phyloP scores from a whole-genome alignment of 1,140 invertebrate species.

The Drosophila tristis region DNA sequence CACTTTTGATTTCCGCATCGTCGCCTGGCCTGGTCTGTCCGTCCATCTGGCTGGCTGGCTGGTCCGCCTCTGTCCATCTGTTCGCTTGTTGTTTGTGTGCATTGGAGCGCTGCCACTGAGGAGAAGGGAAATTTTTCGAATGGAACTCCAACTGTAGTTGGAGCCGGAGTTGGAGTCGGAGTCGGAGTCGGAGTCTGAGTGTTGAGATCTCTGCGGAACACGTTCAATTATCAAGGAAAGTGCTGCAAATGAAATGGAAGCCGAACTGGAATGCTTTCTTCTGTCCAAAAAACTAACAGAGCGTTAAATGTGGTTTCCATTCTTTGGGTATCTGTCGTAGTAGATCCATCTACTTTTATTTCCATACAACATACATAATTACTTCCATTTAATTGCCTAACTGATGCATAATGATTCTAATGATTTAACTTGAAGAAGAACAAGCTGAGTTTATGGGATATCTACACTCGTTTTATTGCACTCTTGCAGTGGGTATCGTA shows the following conservation, averaged over 20 bases:
- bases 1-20: constrained; percentile 76
- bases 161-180: constrained; percentile 14
- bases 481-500: too few species aligned
- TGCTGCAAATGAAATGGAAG: constrained; percentile 62
- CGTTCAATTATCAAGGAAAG: constrained; percentile 67
- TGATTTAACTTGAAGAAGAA: too few species aligned
- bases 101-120: constrained; percentile 42
- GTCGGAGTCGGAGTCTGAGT: constrained; percentile 12
- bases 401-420: too few species aligned
- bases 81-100: constrained; percentile 20
- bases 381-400: too few species aligned
- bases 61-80: constrained; percentile 15
- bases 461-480: too few species aligned
- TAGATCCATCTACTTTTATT: too few species aligned
- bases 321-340: background rate
- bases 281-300: constrained; percentile 15
- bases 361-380: too few species aligned
- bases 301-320: background rate
- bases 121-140: constrained; percentile 40
- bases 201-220: constrained; percentile 32
- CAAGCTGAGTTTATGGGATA: too few species aligned
- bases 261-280: constrained; percentile 10
- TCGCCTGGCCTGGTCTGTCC: constrained; percentile 24
- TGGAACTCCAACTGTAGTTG: constrained; percentile 8
- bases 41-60: background rate